Percentiles rank a stretch among this genome's conserved stretches.
phyloP scores from a whole-genome alignment of 2,113 vertebrate species.

The Triplophysa tibetana region DNA sequence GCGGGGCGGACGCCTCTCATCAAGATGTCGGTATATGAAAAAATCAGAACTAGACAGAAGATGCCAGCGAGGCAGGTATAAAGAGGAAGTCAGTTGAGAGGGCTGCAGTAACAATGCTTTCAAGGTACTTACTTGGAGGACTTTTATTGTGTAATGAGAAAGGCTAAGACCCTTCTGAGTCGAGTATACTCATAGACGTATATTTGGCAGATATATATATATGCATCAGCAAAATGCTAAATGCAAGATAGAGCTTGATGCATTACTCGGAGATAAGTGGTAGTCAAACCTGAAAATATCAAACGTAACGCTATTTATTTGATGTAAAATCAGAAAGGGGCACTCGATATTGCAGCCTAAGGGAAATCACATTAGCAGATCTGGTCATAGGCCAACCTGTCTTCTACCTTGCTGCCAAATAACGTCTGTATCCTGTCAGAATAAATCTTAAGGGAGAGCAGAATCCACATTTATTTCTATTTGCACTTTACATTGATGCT shows the following conservation, averaged over 20 bases:
- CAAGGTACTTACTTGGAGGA: slow-evolving; percentile 19
- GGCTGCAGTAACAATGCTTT: slow-evolving; percentile 31
- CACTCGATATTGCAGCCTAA: slow-evolving; percentile 9
- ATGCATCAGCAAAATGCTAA: slow-evolving; percentile 25
- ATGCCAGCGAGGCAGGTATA: slow-evolving; percentile 16
- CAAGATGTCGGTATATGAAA: slow-evolving; percentile 23
- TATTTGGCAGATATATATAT: slow-evolving; percentile 13
- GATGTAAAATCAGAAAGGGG: slow-evolving; percentile 17
- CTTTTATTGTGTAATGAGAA: background rate
- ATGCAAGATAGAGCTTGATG: slow-evolving; percentile 14
- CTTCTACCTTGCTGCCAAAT: slow-evolving; percentile 4
- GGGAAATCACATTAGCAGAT: slow-evolving; percentile 11
- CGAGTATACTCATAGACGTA: background rate
- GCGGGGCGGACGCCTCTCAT: slow-evolving; percentile 9
- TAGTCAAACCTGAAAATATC: slow-evolving; percentile 14
- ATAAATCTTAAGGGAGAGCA: background rate
- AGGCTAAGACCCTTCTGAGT: background rate
- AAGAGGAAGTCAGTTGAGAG: slow-evolving; percentile 18
- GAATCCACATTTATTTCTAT: slow-evolving; percentile 1
- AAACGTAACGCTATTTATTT: slow-evolving; percentile 18
- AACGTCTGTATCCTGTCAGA: background rate
- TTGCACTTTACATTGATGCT: slow-evolving; percentile 17
- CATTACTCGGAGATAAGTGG: slow-evolving; percentile 25
- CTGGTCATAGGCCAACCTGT: slow-evolving; percentile 1
- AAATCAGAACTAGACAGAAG: background rate